These are phyloP conservation scores for Parnassius apollo DNA, from an alignment of 2,888 invertebrate species.

Conservation along the genomic window DNA sequence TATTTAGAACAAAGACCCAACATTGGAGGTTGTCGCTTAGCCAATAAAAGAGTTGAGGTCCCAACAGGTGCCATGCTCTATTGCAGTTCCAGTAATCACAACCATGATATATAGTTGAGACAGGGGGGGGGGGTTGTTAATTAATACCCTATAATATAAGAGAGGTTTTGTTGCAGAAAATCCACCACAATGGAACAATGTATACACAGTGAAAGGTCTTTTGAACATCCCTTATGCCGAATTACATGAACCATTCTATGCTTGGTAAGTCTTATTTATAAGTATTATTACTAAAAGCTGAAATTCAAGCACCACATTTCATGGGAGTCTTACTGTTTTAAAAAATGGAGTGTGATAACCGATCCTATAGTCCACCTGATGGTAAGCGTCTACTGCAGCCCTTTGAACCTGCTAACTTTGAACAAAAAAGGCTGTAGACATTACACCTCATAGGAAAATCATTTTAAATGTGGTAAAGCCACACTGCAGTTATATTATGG, in stretches of 20 bases:
- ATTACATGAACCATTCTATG: conserved; percentile 93
- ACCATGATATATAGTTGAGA: background rate
- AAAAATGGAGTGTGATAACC: too few species aligned
- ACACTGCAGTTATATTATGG: too few species aligned
- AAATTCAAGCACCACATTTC: background rate
- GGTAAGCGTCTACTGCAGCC: too few species aligned
- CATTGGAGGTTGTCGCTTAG: background rate
- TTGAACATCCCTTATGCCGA: conserved; percentile 96
- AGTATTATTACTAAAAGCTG: background rate
- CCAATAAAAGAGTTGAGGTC: background rate
- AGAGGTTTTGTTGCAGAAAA: conserved; percentile 42
- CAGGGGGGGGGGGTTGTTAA: background rate
- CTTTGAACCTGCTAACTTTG: too few species aligned
- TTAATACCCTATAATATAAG: background rate
- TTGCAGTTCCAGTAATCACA: background rate
- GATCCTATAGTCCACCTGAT: too few species aligned
- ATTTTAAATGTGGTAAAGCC: too few species aligned
- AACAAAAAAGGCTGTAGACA: too few species aligned
- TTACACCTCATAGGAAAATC: too few species aligned
- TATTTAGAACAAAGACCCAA: background rate
- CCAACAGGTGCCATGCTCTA: background rate
- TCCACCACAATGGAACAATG: conserved; percentile 85
- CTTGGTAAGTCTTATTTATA: conserved; percentile 81
- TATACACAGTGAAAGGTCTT: conserved; percentile 88
- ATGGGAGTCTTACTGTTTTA: too few species aligned